Evolutionary conservation across 2,888 invertebrate species (phyloP).

Genomic region (Sylvicola fuscatus): DNA sequence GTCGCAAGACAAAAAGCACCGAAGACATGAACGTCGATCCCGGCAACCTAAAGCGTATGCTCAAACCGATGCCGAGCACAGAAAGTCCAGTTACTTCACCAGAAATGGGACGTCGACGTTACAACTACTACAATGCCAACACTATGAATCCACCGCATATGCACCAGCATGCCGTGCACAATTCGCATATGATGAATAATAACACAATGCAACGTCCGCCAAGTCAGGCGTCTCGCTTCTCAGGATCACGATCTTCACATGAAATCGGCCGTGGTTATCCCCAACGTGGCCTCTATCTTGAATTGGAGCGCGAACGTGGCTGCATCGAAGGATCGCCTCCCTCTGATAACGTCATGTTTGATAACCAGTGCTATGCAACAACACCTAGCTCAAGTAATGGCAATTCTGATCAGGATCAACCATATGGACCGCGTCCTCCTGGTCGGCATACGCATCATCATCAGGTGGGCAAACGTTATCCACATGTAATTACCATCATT

Average conservation of each 20-base stretch:
- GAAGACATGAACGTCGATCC: constrained; percentile 65
- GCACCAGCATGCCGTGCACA: constrained; percentile 31
- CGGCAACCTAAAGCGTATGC: constrained; percentile 77
- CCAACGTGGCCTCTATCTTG: constrained; percentile 47
- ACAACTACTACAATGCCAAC: constrained; percentile 37
- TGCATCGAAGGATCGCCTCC: constrained; percentile 52
- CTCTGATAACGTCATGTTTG: constrained; percentile 83
- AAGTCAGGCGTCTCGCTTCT: constrained; percentile 43
- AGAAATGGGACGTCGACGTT: constrained; percentile 68
- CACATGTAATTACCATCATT: constrained; percentile 7
- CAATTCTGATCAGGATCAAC: constrained; percentile 70
- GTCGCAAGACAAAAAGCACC: constrained; percentile 74
- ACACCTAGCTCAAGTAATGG: constrained; percentile 88
- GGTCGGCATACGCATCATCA: constrained; percentile 42
- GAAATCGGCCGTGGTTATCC: constrained; percentile 53
- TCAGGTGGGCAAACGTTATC: constrained; percentile 24
- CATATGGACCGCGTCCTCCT: constrained; percentile 33
- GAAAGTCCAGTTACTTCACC: constrained; percentile 82
- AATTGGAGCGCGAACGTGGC: constrained; percentile 48
- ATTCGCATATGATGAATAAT: constrained; percentile 32
- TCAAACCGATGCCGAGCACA: constrained; percentile 81
- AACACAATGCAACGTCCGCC: constrained; percentile 33
- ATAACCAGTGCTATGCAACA: constrained; percentile 89
- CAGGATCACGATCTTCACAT: constrained; percentile 44
- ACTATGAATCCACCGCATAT: constrained; percentile 35